Percentiles rank a stretch among this genome's conserved stretches.
phyloP scores from a whole-genome alignment of 2,797 vertebrate species.

The Simalia tracyae region DNA sequence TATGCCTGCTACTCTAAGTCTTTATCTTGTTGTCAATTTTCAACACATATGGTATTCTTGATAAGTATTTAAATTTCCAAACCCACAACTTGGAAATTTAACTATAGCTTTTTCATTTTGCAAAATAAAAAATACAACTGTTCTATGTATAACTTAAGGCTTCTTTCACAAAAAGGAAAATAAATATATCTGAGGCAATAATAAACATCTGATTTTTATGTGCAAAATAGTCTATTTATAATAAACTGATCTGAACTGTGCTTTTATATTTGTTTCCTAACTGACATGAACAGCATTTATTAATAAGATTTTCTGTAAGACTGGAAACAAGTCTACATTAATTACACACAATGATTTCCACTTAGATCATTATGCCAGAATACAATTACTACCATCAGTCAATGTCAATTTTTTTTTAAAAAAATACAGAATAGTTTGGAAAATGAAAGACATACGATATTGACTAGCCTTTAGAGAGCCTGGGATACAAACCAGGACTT shows the following conservation, averaged over 20 bases:
- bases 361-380: slow-evolving; percentile 13
- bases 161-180: not conserved
- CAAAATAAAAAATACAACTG: not conserved
- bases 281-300: not conserved
- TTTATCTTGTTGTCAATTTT: not conserved
- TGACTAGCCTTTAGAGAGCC: not conserved
- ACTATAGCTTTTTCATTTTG: not conserved
- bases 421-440: not conserved
- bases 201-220: not conserved
- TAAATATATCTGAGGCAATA: not conserved
- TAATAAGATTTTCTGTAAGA: slow-evolving; percentile 1
- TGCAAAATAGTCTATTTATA: not conserved
- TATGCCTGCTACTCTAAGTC: not conserved
- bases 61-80: not conserved
- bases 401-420: slow-evolving; percentile 5
- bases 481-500: not conserved
- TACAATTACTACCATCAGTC: not conserved
- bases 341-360: slow-evolving; percentile 7
- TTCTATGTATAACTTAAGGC: not conserved
- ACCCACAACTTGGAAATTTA: not conserved
- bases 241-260: not conserved
- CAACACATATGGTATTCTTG: slow-evolving; percentile 1
- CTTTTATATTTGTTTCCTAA: slow-evolving; percentile 13
- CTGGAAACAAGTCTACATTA: slow-evolving; percentile 1
- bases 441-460: slow-evolving; percentile 8